Evolutionary conservation across 2,113 vertebrate species (phyloP).

Genomic region (Hydrolagus affinis): DNA sequence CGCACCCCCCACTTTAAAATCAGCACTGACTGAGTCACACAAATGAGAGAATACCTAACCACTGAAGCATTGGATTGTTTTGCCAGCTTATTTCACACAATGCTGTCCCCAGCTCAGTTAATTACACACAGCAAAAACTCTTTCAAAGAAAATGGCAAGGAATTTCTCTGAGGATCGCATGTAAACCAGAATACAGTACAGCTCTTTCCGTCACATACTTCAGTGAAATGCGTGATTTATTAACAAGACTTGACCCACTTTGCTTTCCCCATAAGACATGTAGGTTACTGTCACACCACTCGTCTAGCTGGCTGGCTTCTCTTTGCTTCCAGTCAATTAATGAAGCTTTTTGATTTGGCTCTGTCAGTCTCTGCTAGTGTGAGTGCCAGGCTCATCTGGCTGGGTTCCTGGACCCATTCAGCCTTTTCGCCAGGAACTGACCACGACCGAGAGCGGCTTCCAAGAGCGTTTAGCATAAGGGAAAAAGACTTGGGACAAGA

Average conservation of each 20-base stretch:
- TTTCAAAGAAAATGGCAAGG: conserved; percentile 22
- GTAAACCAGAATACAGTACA: conserved; percentile 14
- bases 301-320: not conserved
- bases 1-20: not conserved
- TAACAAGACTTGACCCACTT: not conserved
- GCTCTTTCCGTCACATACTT: not conserved
- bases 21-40: not conserved
- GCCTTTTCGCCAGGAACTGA: too few relatives aligned
- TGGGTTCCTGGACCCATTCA: not conserved
- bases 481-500: too few relatives aligned
- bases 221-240: conserved; percentile 21
- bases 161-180: conserved; percentile 22
- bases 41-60: not conserved
- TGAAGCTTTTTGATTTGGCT: not conserved
- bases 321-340: not conserved
- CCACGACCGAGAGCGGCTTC: not conserved
- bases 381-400: not conserved
- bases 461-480: not conserved
- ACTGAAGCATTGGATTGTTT: not conserved
- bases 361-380: not conserved
- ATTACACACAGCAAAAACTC: not conserved
- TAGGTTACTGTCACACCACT: not conserved
- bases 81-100: not conserved
- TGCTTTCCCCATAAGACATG: not conserved
- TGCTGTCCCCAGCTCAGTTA: conserved; percentile 26